Evolutionary conservation across 2,888 invertebrate genomes (phyloP), one percentile per base, ranked within the genome.

Genomic region (Trichogramma dendrolimi): DNA sequence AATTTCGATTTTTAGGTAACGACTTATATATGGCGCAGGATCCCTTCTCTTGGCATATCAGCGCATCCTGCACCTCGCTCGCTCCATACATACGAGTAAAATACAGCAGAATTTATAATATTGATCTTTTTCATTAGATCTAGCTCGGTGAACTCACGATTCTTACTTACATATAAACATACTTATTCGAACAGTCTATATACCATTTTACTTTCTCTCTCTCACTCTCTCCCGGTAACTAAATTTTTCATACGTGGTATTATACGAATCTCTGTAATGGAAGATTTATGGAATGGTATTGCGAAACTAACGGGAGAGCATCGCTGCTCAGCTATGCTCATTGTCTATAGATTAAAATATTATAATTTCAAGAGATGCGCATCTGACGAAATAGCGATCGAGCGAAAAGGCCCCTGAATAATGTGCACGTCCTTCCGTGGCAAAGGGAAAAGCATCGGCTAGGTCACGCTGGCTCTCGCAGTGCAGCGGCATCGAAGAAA

Each of bases 91-190:
- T 4, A n/a, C n/a, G n/a, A 6, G n/a, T n/a, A 1, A 4, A 41
- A 11, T 53, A 5, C 52, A 7, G 39, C 42, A 54, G 47, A 27
- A 50, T 54, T 50, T 46, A 46, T 46, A 54, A 53, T 50, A 47
- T 61, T 50, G 58, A 67, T 67, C 62, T 55, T 67, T 63, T 65
- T 64, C 63, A 64, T 60, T 57, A 55, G 56, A 64, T 62, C 58
- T 58, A 52, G 46, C 66, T 62, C 57, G 63, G 44, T 60, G 67
- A 66, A 71, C 72, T 73, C 72, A 75, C 71, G 73, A 72, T 71
- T 68, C 73, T 76, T 72, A 27, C 73, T 75, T 76, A 75, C 71
- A 70, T 69, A 70, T 66, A 53, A 66, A 60, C 65, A 66, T 62
- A 65, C 65, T 46, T 46, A 52, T 27, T 66, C 61, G 56, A 62